Conservation (phyloP, 2,113 vertebrate species). For the Boleophthalmus pectinirostris region DNA sequence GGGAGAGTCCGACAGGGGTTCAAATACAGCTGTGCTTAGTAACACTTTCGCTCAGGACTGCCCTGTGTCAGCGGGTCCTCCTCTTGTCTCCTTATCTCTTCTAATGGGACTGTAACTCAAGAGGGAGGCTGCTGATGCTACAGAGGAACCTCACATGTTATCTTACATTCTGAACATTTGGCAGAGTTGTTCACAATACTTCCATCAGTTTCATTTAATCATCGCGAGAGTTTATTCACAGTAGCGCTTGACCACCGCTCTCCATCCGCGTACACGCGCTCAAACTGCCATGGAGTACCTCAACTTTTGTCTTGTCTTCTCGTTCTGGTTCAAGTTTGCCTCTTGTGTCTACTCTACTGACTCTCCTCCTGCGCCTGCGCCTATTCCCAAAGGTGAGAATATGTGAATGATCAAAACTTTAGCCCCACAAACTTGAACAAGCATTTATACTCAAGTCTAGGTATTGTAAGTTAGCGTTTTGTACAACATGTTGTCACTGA, state of each 20-base stretch:
- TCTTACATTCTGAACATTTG: constrained; percentile 28
- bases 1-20: constrained; percentile 30
- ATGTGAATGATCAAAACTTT: background rate
- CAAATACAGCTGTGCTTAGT: constrained; percentile 68
- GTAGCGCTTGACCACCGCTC: constrained; percentile 27
- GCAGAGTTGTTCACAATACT: background rate
- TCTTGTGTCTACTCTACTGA: constrained; percentile 41
- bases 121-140: constrained; percentile 45
- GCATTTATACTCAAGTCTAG: background rate
- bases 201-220: constrained; percentile 31
- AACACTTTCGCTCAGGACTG: constrained; percentile 52
- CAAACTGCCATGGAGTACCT: constrained; percentile 50
- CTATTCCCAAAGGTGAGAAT: constrained; percentile 79
- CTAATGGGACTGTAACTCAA: constrained; percentile 20
- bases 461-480: background rate
- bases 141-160: constrained; percentile 66
- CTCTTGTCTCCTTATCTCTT: background rate
- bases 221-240: constrained; percentile 58
- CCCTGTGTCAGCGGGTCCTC: constrained; percentile 32
- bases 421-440: background rate
- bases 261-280: constrained; percentile 23
- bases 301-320: constrained; percentile 55
- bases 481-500: background rate
- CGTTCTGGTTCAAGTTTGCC: constrained; percentile 50
- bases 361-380: constrained; percentile 25